phyloP scores from a whole-genome alignment of 2,888 invertebrate genomes.

The Chelonus formosanus region DNA sequence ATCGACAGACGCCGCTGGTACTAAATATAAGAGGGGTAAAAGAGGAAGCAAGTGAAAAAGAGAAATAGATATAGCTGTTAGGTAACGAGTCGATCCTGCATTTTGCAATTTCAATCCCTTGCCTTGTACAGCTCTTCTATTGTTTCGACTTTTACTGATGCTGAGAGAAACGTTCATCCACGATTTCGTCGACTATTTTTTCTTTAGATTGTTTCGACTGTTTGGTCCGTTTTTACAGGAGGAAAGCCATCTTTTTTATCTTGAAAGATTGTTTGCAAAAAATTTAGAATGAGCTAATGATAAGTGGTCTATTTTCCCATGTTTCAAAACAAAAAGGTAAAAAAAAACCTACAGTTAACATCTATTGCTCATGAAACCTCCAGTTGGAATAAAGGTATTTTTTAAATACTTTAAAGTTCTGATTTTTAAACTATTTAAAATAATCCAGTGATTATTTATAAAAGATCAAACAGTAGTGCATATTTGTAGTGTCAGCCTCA shows the following conservation, averaged over 20 bases:
- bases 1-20: slow-evolving; percentile 1
- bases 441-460: too few species aligned
- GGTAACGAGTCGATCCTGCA: slow-evolving; percentile 41
- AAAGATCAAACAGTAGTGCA: too few species aligned
- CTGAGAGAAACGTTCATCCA: slow-evolving; percentile 13
- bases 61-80: slow-evolving; percentile 11
- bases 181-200: slow-evolving; percentile 11
- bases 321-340: too few species aligned
- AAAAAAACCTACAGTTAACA: too few species aligned
- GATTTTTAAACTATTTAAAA: too few species aligned
- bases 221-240: slow-evolving; percentile 1
- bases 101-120: slow-evolving; percentile 50
- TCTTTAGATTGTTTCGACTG: slow-evolving; percentile 5
- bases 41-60: slow-evolving; percentile 10
- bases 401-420: too few species aligned
- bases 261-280: slow-evolving; percentile 9
- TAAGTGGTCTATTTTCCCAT: too few species aligned
- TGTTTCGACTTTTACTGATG: slow-evolving; percentile 37
- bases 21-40: slow-evolving; percentile 10
- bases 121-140: slow-evolving; percentile 34
- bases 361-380: too few species aligned
- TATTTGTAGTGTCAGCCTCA: too few species aligned
- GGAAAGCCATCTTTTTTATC: slow-evolving; percentile 13
- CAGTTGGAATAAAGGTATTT: too few species aligned
- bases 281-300: neutral